Evolutionary conservation across 2,113 vertebrate genomes (phyloP), one percentile per base, ranked within the genome.

Genomic region (Corythornis vintsioides): DNA sequence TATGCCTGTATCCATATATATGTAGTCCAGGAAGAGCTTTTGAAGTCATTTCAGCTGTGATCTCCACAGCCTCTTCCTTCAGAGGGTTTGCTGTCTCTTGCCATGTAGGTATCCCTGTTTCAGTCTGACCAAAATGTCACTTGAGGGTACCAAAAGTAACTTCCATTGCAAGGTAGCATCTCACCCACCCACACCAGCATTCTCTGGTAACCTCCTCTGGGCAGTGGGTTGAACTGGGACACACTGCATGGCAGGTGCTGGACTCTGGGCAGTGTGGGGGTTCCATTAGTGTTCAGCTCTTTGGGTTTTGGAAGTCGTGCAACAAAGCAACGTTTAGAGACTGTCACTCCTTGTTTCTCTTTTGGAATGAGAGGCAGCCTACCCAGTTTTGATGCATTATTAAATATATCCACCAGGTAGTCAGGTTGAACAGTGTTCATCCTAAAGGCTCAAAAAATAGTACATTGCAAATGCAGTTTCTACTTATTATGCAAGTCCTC

Each of bases 401-500:
- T 94, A 80, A 95, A 74, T 64, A 89, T 42, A 87, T 89, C 91
- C 84, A 83, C 82, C 89, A 91, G 91, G 89, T 94, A 95, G 74
- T 83, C 92, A 79, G 69, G 78, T 76, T 91, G 93, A 94, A 61
- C 47, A 73, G 33, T 9, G 15, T n/a, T 93, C 89, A 74, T 95
- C 81, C 56, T 90, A 66, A 84, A 92, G 81, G 74, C 89, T 95
- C 31, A 70, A 93, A 95, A 95, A 89, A 69, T 42, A 90, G 78
- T 85, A 43, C 60, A 61, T 48, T 83, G 87, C 87, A 83, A 92
- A 74, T 71, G 78, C 72, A 67, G 79, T 74, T 95, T 89, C 86
- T 80, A 70, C 72, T 94, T 91, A 76, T 85, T 94, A 94, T 94
- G 92, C 89, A 92, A 96, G 94, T 74, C 47, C 3, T 90, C 86